Evolutionary conservation across 2,888 invertebrate species (phyloP).

Genomic region (Papilio gigon): DNA sequence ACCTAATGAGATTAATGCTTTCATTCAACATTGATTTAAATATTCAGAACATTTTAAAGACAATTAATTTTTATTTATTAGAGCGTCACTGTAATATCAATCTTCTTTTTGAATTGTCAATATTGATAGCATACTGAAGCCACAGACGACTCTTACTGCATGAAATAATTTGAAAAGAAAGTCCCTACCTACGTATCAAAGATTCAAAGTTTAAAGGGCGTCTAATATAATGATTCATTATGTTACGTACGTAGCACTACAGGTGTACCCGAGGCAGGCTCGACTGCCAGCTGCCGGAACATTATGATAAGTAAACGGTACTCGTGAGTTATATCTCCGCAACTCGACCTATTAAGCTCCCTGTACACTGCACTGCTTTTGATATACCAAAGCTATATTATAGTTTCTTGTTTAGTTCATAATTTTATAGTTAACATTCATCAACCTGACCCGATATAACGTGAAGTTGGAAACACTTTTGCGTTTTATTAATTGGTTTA

Average conservation of each 20-base stretch:
- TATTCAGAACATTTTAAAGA: background rate
- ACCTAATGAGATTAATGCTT: slow-evolving; percentile 12
- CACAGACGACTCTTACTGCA: no score
- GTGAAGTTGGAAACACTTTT: background rate
- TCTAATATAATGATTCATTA: slow-evolving; percentile 43
- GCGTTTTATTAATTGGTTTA: background rate
- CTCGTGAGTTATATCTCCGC: slow-evolving; percentile 40
- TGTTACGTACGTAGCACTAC: slow-evolving; percentile 45
- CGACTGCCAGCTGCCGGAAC: slow-evolving; percentile 36
- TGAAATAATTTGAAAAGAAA: background rate
- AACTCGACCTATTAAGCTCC: slow-evolving; percentile 22
- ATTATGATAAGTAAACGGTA: slow-evolving; percentile 47
- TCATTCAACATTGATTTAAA: slow-evolving; percentile 4
- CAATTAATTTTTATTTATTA: background rate
- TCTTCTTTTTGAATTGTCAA: no score
- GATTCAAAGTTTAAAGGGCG: background rate
- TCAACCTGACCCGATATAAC: background rate
- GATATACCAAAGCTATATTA: slow-evolving; percentile 5
- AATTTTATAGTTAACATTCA: background rate
- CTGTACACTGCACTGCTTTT: slow-evolving; percentile 6
- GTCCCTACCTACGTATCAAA: background rate
- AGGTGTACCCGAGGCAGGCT: slow-evolving; percentile 47
- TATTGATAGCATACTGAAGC: no score
- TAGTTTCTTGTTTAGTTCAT: background rate
- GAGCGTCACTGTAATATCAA: no score